Evolutionary conservation across 2,113 vertebrate species (phyloP).

Genomic region (Siphamia tubifer): DNA sequence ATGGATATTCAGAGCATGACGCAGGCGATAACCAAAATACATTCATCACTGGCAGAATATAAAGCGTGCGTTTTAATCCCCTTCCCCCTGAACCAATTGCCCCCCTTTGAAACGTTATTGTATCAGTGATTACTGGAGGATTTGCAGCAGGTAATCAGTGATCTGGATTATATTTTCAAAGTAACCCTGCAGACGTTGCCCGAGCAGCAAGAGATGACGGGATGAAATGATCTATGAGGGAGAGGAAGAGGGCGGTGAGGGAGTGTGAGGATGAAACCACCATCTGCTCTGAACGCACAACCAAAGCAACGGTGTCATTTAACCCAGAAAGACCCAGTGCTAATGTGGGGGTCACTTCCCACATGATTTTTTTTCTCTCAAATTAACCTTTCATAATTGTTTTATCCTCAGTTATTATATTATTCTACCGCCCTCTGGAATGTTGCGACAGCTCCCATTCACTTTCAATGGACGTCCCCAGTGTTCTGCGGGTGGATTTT

Average conservation of each 20-base stretch:
- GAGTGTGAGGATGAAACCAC: not conserved
- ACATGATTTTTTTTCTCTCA: too few species aligned
- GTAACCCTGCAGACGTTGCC: not conserved
- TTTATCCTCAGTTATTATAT: too few species aligned
- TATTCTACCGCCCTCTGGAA: too few species aligned
- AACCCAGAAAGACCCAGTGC: too few species aligned
- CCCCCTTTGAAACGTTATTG: not conserved
- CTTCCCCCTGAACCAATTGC: conserved; percentile 14
- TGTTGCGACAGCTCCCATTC: too few species aligned
- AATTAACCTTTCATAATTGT: too few species aligned
- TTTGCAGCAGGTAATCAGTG: conserved; percentile 49
- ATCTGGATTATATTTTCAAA: conserved; percentile 44
- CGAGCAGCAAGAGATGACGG: not conserved
- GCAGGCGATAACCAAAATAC: conserved; percentile 12
- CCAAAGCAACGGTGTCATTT: not conserved
- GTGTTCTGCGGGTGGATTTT: too few species aligned
- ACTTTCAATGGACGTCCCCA: too few species aligned
- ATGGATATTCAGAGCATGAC: not conserved
- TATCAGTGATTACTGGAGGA: conserved; percentile 31
- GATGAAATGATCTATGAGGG: not conserved
- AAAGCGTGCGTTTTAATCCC: conserved; percentile 26
- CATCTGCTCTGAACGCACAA: not conserved
- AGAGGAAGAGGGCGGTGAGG: not conserved
- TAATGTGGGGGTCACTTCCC: too few species aligned
- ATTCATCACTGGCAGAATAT: not conserved